phyloP scores from a whole-genome alignment of 2,113 vertebrate genomes.

The Rhinoderma darwinii region DNA sequence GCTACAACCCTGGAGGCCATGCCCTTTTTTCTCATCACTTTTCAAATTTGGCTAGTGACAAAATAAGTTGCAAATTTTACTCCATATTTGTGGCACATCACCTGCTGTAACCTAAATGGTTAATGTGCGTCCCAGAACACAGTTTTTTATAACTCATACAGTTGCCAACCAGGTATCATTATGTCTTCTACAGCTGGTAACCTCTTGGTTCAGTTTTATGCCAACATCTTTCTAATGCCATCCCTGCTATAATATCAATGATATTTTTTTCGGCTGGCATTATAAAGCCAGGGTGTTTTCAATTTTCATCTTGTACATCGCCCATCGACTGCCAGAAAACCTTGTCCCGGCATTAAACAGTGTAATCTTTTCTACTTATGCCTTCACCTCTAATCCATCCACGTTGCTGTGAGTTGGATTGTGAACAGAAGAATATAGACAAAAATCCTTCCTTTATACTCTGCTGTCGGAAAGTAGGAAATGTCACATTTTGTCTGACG shows the following conservation, averaged over 20 bases:
- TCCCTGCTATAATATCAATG: neutral
- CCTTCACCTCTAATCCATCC: neutral
- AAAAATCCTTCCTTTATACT: constrained; percentile 5
- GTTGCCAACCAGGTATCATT: neutral
- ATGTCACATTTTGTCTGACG: constrained; percentile 18
- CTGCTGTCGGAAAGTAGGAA: constrained; percentile 10
- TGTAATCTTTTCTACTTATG: neutral
- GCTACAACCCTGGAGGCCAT: too few species aligned
- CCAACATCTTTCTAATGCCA: neutral
- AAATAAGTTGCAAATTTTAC: too few species aligned
- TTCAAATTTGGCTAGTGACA: too few species aligned
- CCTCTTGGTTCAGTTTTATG: neutral
- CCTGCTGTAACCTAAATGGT: too few species aligned
- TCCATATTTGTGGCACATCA: too few species aligned
- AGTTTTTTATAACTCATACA: too few species aligned
- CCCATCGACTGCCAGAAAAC: neutral
- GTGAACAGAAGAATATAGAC: neutral
- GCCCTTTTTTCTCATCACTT: too few species aligned
- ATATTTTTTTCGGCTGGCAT: neutral
- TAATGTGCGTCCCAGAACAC: too few species aligned
- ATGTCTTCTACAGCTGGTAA: neutral
- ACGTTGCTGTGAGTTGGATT: neutral
- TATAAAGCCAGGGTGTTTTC: neutral
- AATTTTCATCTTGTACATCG: neutral
- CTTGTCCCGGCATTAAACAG: neutral